A percentile compares a stretch with the other conserved stretches of the same genome.
These are phyloP conservation scores for Raja brachyura DNA, from an alignment of 2,113 vertebrate species.

Conservation along the genomic window DNA sequence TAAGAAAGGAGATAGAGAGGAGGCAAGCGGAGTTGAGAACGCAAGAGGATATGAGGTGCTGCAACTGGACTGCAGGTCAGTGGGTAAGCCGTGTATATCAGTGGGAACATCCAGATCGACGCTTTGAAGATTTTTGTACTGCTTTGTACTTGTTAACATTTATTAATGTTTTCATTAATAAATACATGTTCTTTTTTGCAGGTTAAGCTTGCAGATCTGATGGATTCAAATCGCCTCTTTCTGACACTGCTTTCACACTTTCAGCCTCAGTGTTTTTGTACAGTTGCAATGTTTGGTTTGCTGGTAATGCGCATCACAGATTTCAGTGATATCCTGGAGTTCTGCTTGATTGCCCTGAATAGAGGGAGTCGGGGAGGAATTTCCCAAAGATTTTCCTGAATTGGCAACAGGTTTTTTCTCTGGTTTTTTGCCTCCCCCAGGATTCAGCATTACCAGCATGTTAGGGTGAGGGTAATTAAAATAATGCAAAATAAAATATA, in stretches of 20 bases:
- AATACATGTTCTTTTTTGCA: too few relatives aligned
- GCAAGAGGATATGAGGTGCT: too few relatives aligned
- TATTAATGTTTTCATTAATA: too few relatives aligned
- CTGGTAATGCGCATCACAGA: not conserved
- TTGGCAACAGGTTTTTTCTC: not conserved
- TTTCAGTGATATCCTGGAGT: not conserved
- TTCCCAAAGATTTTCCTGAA: not conserved
- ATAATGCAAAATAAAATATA: too few relatives aligned
- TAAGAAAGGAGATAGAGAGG: too few relatives aligned
- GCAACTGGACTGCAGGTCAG: too few relatives aligned
- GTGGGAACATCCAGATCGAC: too few relatives aligned
- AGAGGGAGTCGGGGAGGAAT: constrained; percentile 12
- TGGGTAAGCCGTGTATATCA: too few relatives aligned
- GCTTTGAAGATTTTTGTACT: too few relatives aligned
- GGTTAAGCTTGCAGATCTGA: not conserved
- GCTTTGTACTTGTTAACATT: too few relatives aligned
- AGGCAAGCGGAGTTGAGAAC: too few relatives aligned
- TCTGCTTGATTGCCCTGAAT: not conserved
- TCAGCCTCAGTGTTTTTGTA: too few relatives aligned
- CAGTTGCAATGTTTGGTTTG: not conserved
- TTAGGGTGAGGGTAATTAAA: not conserved
- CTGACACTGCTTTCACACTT: not conserved
- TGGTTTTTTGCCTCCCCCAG: constrained; percentile 17
- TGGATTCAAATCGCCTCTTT: not conserved
- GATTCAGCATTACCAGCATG: not conserved